Conservation (phyloP, 2,113 vertebrate species). For the Neofelis nebulosa region DNA sequence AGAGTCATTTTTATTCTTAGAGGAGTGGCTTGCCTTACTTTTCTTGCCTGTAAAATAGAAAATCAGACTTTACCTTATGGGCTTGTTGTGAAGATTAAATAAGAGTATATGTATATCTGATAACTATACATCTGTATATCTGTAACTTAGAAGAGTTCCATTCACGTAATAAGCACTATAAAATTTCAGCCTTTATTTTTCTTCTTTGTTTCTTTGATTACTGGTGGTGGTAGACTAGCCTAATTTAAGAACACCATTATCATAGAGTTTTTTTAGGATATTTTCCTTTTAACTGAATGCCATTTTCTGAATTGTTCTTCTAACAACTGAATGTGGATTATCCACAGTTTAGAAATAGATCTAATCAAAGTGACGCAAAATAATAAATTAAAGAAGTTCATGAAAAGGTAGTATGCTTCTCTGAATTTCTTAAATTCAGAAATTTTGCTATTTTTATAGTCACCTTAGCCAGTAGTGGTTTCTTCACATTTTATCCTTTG, state of each 20-base stretch:
- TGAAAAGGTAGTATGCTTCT: background rate
- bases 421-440: slow-evolving; percentile 28
- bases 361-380: background rate
- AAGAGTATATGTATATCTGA: background rate
- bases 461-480: background rate
- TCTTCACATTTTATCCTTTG: slow-evolving; percentile 32
- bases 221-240: background rate
- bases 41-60: background rate
- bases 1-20: background rate
- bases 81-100: background rate
- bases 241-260: background rate
- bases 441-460: slow-evolving; percentile 28
- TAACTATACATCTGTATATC: background rate
- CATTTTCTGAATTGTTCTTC: background rate
- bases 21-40: background rate
- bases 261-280: background rate
- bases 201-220: background rate
- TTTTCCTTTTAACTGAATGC: background rate
- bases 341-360: background rate
- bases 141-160: background rate
- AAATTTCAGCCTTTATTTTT: background rate
- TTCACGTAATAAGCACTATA: background rate
- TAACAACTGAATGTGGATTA: background rate
- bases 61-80: background rate
- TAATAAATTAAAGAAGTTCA: background rate